Evolutionary conservation across 2,797 vertebrate genomes (phyloP).

Genomic region (Argentina silus): DNA sequence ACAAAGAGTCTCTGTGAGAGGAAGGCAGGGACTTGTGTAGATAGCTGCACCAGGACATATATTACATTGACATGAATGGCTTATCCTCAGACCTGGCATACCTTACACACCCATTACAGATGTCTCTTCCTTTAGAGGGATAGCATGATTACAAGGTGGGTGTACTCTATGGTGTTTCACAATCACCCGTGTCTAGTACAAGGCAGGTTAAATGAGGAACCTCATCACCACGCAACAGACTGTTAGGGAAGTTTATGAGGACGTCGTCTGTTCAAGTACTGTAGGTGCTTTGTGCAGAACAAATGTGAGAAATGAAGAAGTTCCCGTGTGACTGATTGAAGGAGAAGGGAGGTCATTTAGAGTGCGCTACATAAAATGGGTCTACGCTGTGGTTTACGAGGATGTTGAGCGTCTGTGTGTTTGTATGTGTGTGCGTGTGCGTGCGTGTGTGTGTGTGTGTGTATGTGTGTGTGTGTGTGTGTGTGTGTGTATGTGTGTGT

Average conservation of each 20-base stretch:
- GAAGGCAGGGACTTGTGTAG: neutral
- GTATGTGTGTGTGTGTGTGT: too few relatives aligned
- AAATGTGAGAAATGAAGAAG: slow-evolving; percentile 1
- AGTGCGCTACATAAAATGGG: neutral
- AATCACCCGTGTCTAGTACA: neutral
- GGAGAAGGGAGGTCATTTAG: neutral
- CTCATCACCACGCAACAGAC: neutral
- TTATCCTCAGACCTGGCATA: slow-evolving; percentile 26
- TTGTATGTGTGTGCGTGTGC: too few relatives aligned
- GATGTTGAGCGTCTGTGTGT: slow-evolving; percentile 6
- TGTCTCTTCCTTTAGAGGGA: slow-evolving; percentile 8
- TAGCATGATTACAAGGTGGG: slow-evolving; percentile 14
- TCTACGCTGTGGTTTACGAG: neutral
- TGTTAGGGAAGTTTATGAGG: neutral
- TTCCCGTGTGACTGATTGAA: neutral
- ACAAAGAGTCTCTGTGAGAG: slow-evolving; percentile 13
- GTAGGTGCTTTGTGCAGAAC: neutral
- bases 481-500: too few relatives aligned
- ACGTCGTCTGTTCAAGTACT: neutral
- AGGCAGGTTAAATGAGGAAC: neutral
- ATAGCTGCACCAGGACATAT: slow-evolving; percentile 25
- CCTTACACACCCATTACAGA: slow-evolving; percentile 32
- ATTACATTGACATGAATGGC: slow-evolving; percentile 22
- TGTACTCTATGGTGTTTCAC: neutral
- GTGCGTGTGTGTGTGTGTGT: too few relatives aligned